These are phyloP conservation scores for Parazoanthus atlanticus DNA, from an alignment of 92 coral and sea anemone species.

Conservation along the genomic window DNA sequence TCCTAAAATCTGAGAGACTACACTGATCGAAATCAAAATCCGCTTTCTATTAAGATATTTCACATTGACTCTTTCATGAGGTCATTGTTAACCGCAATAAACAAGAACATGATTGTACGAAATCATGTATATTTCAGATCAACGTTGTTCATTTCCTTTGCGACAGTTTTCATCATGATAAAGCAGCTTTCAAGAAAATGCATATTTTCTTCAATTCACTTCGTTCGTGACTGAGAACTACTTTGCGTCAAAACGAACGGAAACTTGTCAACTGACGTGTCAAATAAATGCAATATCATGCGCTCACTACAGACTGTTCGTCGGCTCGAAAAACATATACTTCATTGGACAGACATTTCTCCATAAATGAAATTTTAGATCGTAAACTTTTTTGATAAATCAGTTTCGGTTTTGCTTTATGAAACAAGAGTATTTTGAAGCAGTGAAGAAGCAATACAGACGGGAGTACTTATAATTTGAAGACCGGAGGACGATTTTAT, in stretches of 20 bases:
- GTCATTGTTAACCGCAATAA: not conserved
- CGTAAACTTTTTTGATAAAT: not conserved
- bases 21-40: not conserved
- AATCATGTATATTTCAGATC: not conserved
- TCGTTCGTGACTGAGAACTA: too few species aligned
- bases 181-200: not conserved
- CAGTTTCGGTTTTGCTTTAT: not conserved
- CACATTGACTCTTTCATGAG: not conserved
- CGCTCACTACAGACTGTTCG: too few species aligned
- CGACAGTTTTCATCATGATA: too few species aligned
- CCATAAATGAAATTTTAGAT: not conserved
- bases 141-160: not conserved
- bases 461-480: too few species aligned
- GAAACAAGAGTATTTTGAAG: not conserved
- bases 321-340: not conserved
- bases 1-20: too few species aligned
- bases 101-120: not conserved
- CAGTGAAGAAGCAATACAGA: too few species aligned
- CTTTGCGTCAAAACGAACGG: not conserved
- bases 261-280: not conserved
- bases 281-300: not conserved
- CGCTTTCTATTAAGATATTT: not conserved
- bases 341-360: not conserved
- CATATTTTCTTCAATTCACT: too few species aligned
- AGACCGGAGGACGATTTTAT: not conserved